These are phyloP conservation scores for Micoletzkya japonica DNA, from an alignment of 2,888 invertebrate species.

Conservation along the genomic window DNA sequence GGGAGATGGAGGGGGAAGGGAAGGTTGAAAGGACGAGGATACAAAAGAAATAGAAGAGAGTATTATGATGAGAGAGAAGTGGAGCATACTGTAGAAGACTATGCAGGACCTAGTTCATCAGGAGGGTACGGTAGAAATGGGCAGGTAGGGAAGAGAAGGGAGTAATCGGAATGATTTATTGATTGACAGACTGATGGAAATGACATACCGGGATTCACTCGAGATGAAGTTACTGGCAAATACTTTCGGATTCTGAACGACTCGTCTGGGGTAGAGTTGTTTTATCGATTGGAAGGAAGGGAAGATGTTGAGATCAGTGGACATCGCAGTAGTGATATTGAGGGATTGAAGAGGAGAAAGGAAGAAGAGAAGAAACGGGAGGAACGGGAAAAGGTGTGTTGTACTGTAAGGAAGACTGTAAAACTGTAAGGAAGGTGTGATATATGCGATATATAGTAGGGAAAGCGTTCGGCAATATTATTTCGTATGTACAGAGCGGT, in stretches of 20 bases:
- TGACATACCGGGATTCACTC: slow-evolving; percentile 10
- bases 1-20: not conserved
- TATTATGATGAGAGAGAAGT: no score
- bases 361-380: no score
- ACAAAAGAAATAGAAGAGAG: not conserved
- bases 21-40: not conserved
- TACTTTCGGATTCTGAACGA: slow-evolving; percentile 16
- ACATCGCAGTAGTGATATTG: slow-evolving; percentile 15
- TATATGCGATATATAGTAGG: no score
- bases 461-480: no score
- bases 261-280: slow-evolving; percentile 8
- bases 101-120: no score
- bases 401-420: no score
- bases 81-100: no score
- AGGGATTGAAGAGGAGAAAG: not conserved
- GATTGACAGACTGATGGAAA: not conserved
- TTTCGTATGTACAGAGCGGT: no score
- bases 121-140: no score
- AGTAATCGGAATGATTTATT: no score
- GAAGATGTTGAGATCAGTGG: slow-evolving; percentile 1
- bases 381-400: no score
- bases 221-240: not conserved
- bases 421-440: not conserved
- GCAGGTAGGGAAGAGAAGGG: no score
- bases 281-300: not conserved